Base-by-base conservation (phyloP, 2,888 invertebrate species). In the Dryobota labecula region DNA sequence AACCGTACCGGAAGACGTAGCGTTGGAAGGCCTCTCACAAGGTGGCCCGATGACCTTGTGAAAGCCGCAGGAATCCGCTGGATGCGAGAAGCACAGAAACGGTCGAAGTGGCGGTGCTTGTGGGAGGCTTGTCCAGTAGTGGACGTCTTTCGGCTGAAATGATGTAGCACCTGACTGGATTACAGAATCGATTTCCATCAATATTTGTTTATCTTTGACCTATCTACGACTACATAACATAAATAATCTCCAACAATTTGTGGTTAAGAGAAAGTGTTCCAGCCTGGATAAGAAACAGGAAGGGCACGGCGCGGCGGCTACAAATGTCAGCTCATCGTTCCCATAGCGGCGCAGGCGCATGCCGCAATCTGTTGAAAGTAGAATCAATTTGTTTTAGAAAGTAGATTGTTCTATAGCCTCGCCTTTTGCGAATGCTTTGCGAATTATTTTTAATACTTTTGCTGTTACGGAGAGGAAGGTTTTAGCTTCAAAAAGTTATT, bases 301-400 rank as follows among this genome's bases (percentile, higher is more conserved):
- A 92, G 89, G 78, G 76, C 82, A 84, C 69, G 54, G 78, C 80
- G 70, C 69, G 54, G 78, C 80, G 70, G 81, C 86, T 74, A 84
- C 88, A 90, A 92, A 92, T 92, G 90, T 92, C 92, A 92, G 90
- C 83, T 82, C 90, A 88, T 89, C 90, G 87, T 88, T 87, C 85
- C 85, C 76, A 84, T 80, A 75, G 75, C 56, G 1, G 79, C 60
- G 76, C 86, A 79, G 87, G 84, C 87, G 82, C 77, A 72, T 74
- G 87, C 84, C 84, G 91, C 91, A 94, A 94, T 94, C 93, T 94
- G 92, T 92, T 92, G 95, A 95, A 95, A 95, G 95, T 94, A 88
- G 89, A 93, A 94, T 94, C 94, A 93, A 95, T 95, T 95, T 94
- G 91, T 92, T 93, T 94, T 95, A 95, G 95, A 95, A 95, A 95